Base-by-base conservation (phyloP, 92 coral and sea anemone species). In the Meandrina meandrites region DNA sequence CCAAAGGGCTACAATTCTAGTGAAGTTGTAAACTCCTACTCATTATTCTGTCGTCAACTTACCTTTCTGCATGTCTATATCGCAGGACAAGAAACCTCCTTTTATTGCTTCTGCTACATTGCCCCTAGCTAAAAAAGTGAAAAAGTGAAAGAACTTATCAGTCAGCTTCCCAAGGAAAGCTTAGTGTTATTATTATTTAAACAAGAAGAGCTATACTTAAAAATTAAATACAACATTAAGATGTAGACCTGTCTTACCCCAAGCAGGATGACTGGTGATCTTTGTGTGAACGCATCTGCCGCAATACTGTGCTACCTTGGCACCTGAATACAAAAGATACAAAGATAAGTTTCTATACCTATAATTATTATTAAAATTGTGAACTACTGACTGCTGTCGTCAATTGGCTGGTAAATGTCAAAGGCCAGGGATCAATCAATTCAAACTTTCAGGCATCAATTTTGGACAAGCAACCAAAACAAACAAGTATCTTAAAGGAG, bases 241-340 rank as follows among this genome's bases (percentile, higher is more conserved):
- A 73, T 37, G 6, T 0, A 8, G 6, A 5, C 35, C 10, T 50
- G 35, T 86, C 97, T 83, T 93, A 97, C 99, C 92, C 97, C 96
- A 97, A 1, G 98, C 96, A 34, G 99, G 97, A 75, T 97, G 95
- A 67, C 81, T 83, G 8, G 89, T 74, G 51, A 97, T 87, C 90
- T 97, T 97, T 54, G 91, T 56, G 81, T 95, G 99, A 51, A 95
- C 85, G 79, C 91, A 78, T 88, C 90, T 92, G 56, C 99, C 98
- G 86, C 98, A 96, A 76, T 97, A 97, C 68, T 95, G 96, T 12
- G 99, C 99, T 56, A 97, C 99, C 86, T 95, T 91, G 48, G 99
- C 96, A 51, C 99, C 99, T 97, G 62, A 40, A 28, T 74, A 75
- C 28, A 40, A 73, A 73, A 73, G n/a, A 71, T 9, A 73, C n/a